These are phyloP conservation scores for Mormyrops attenuatus DNA, from an alignment of 2,797 vertebrate genomes.

Conservation along the genomic window DNA sequence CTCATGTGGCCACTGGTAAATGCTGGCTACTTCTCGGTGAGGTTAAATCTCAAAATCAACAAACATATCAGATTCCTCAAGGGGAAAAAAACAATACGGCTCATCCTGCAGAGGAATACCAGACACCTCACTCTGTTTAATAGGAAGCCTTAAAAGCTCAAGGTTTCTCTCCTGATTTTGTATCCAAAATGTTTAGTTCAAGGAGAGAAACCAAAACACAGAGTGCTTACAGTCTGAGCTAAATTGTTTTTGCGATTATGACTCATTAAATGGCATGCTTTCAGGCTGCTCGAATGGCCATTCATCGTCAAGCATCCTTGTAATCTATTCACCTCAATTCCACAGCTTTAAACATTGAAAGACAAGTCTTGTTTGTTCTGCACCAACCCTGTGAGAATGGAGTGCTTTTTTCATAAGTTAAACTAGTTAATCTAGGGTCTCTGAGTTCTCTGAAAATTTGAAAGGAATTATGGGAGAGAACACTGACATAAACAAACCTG, in stretches of 20 bases:
- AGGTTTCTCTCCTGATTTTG: background rate
- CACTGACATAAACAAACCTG: background rate
- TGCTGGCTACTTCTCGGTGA: background rate
- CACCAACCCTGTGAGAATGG: background rate
- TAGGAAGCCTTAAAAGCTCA: background rate
- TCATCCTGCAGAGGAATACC: background rate
- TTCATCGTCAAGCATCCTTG: background rate
- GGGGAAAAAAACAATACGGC: background rate
- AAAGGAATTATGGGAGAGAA: slow-evolving; percentile 8
- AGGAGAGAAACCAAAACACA: background rate
- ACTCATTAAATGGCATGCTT: background rate
- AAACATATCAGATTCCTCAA: background rate
- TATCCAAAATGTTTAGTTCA: background rate
- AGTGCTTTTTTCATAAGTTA: background rate
- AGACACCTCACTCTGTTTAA: background rate
- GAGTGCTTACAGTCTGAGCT: background rate
- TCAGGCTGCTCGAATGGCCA: background rate
- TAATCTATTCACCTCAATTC: background rate
- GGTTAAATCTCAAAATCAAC: background rate
- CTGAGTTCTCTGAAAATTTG: slow-evolving; percentile 10
- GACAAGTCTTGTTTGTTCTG: background rate
- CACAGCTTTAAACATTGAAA: background rate
- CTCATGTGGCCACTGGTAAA: background rate
- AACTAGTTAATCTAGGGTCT: background rate
- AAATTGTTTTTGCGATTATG: background rate